phyloP scores from a whole-genome alignment of 2,113 vertebrate species.

The Lophius piscatorius region DNA sequence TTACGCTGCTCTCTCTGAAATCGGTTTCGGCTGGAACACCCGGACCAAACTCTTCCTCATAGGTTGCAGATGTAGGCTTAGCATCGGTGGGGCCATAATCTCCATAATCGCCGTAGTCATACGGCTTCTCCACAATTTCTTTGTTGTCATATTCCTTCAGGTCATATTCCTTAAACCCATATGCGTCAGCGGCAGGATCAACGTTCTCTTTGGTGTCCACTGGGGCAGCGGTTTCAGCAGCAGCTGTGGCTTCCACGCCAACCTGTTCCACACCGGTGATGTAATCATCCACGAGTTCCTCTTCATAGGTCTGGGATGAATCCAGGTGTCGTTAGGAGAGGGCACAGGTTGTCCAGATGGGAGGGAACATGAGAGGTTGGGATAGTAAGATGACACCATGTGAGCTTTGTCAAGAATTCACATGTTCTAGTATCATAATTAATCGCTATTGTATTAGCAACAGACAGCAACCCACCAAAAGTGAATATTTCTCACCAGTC shows the following conservation, averaged over 20 bases:
- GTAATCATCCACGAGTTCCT: conserved; percentile 93
- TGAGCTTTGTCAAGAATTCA: conserved; percentile 25
- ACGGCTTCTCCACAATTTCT: conserved; percentile 77
- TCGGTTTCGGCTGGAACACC: conserved; percentile 93
- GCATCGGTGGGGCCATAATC: conserved; percentile 86
- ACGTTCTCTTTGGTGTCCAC: conserved; percentile 54
- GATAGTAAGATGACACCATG: conserved; percentile 51
- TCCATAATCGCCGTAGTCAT: conserved; percentile 84
- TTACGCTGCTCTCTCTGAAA: conserved; percentile 91
- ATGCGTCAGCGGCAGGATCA: conserved; percentile 79
- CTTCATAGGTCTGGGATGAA: conserved; percentile 83
- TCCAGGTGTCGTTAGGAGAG: conserved; percentile 9
- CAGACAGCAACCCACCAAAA: too few relatives aligned
- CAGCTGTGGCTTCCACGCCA: conserved; percentile 82
- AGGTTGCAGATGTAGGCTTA: conserved; percentile 80
- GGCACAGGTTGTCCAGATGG: background rate
- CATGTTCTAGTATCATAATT: too few relatives aligned
- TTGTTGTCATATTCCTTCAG: conserved; percentile 81
- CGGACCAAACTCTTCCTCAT: conserved; percentile 89
- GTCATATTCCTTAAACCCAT: conserved; percentile 87
- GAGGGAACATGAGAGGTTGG: conserved; percentile 32
- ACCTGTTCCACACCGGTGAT: conserved; percentile 92
- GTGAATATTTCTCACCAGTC: too few relatives aligned
- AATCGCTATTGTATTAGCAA: too few relatives aligned
- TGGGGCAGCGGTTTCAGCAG: conserved; percentile 60